Percentiles rank a stretch among this genome's conserved stretches.
Conservation (phyloP, 92 coral and sea anemone genomes). For the Nematostella vectensis region DNA sequence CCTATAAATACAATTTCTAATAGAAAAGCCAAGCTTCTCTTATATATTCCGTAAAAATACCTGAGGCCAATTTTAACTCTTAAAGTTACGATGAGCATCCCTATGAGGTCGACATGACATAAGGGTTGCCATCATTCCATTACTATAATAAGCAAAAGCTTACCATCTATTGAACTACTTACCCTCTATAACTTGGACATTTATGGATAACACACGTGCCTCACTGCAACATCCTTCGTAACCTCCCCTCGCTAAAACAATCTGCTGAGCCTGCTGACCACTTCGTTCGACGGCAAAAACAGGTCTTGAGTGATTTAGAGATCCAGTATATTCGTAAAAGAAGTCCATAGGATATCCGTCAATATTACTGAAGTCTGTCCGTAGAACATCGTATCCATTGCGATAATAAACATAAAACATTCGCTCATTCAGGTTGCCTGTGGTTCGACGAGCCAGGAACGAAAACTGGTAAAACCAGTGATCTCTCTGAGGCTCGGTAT, state of each 20-base stretch:
- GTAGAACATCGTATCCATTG: not conserved
- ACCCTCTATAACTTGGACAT: too few species aligned
- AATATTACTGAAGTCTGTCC: too few species aligned
- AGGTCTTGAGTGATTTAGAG: slow-evolving; percentile 5
- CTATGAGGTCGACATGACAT: too few species aligned
- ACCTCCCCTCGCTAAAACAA: slow-evolving; percentile 7
- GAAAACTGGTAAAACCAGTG: slow-evolving; percentile 23
- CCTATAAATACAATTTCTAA: too few species aligned
- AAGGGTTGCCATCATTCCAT: too few species aligned
- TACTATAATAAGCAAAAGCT: too few species aligned
- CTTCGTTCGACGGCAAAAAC: slow-evolving; percentile 13
- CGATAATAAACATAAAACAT: slow-evolving; percentile 20
- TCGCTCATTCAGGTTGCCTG: slow-evolving; percentile 11
- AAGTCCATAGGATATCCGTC: slow-evolving; percentile 27
- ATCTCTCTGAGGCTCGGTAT: slow-evolving; percentile 24
- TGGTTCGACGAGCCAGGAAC: slow-evolving; percentile 24
- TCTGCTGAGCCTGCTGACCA: slow-evolving; percentile 6
- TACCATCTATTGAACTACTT: too few species aligned
- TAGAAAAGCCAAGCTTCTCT: too few species aligned
- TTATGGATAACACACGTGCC: too few species aligned
- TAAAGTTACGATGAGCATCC: too few species aligned
- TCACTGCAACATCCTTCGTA: slow-evolving; percentile 22
- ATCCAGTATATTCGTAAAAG: slow-evolving; percentile 11
- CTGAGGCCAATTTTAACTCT: too few species aligned
- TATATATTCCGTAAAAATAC: too few species aligned